phyloP scores from a whole-genome alignment of 2,888 invertebrate genomes.

The Uropetala carovei region DNA sequence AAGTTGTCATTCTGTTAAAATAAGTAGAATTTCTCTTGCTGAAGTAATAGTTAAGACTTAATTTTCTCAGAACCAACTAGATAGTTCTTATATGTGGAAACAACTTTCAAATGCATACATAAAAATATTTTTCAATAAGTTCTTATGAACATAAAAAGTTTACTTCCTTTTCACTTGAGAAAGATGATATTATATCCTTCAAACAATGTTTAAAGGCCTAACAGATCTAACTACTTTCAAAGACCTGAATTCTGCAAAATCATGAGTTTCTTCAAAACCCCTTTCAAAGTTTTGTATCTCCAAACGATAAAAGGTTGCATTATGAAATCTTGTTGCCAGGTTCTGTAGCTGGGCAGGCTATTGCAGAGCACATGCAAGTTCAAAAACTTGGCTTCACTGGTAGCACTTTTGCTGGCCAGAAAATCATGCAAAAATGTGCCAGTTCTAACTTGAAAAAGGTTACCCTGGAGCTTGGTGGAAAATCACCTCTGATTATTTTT shows the following conservation, averaged over 20 bases:
- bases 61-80: no score
- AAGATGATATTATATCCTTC: background rate
- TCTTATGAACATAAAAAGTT: no score
- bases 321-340: constrained; percentile 75
- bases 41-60: no score
- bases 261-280: constrained; percentile 57
- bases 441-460: constrained; percentile 95
- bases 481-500: constrained; percentile 96
- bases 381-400: constrained; percentile 98
- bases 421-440: constrained; percentile 94
- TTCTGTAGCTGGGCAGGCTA: constrained; percentile 87
- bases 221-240: background rate
- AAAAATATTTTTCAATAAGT: no score
- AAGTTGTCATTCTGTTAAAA: constrained; percentile 65
- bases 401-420: constrained; percentile 93
- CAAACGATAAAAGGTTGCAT: constrained; percentile 25
- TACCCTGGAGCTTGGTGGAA: constrained; percentile 95
- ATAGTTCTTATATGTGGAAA: no score
- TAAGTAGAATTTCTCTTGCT: no score
- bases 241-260: background rate
- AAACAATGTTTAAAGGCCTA: background rate
- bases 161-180: no score
- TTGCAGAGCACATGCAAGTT: constrained; percentile 90
- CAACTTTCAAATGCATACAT: no score
- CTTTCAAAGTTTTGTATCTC: background rate